Evolutionary conservation across 2,797 vertebrate species (phyloP), one percentile per base, ranked within the genome.

Genomic region (Epinephelus coioides): DNA sequence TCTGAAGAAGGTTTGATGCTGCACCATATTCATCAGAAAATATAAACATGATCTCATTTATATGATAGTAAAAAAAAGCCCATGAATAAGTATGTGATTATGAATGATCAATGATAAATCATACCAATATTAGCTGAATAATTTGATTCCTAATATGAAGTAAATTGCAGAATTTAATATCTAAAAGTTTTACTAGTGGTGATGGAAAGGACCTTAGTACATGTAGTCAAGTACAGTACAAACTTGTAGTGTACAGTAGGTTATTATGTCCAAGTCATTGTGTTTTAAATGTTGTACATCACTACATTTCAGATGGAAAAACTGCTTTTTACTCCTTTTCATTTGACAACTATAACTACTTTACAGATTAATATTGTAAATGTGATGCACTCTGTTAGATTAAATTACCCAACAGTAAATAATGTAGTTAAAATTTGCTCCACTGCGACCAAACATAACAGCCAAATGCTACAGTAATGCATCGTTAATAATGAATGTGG

Each of bases 401-500:
- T 44, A 43, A 60, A 67, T 10, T 30, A 30, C 13, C 6, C 15
- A 72, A 61, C 38, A 27, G 40, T 38, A 72, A 65, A 53, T 43
- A 50, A 61, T 55, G 50, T 57, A 0, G 4, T 57, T 38, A 60
- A n/a, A 47, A 27, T 61, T 49, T 5, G 7, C 8, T 66, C 38
- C 34, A 25, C 3, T 21, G 50, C 1, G 15, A 65, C 13, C 30
- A 60, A 69, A 60, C 44, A 43, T 17, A 25, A 53, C 44, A 63
- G 12, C 27, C 11, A 66, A 74, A 56, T 64, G n/a, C 25, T 55
- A 21, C 46, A 59, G 44, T 55, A 64, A 74, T 72, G 47, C 15
- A 72, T 81, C 21, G 44, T 80, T 47, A 65, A 78, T 80, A 65
- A 70, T 68, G 19, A 19, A 69, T 55, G 21, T 70, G n/a, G 61